Conservation (phyloP, 1,140 invertebrate genomes). For the Listronotus bonariensis region DNA sequence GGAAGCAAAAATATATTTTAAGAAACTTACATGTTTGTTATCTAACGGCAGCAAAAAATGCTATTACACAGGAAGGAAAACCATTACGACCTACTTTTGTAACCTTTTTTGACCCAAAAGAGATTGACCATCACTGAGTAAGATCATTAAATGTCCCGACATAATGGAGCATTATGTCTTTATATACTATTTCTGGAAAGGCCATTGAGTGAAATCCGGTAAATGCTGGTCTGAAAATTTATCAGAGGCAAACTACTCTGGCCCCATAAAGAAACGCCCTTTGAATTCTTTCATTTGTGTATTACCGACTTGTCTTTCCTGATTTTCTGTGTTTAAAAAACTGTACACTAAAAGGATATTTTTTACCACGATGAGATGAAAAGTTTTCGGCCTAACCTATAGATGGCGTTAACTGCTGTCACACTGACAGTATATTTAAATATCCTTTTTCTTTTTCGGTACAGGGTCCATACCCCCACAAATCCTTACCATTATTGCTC, state of each 20-base stretch:
- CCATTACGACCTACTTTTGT: constrained; percentile 19
- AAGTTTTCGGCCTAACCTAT: too few relatives aligned
- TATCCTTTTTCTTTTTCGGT: too few relatives aligned
- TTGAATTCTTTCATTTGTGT: neutral
- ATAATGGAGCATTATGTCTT: constrained; percentile 34
- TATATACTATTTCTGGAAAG: constrained; percentile 30
- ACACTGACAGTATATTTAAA: too few relatives aligned
- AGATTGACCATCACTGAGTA: constrained; percentile 17
- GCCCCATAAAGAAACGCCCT: constrained; percentile 6
- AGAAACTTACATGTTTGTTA: neutral
- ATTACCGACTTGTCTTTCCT: too few relatives aligned
- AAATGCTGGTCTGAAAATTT: constrained; percentile 24
- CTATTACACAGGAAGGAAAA: constrained; percentile 6
- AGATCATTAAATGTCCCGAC: constrained; percentile 29
- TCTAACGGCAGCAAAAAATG: neutral
- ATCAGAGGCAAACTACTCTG: constrained; percentile 13
- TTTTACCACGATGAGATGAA: too few relatives aligned
- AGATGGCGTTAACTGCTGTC: too few relatives aligned
- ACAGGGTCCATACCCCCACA: too few relatives aligned
- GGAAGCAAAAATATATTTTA: neutral
- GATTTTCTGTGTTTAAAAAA: too few relatives aligned
- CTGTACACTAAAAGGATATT: too few relatives aligned
- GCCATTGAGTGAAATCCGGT: constrained; percentile 23
- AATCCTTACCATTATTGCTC: too few relatives aligned
- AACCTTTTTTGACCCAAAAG: constrained; percentile 17